Evolutionary conservation across 2,113 vertebrate species (phyloP).

Genomic region (Labeo catla): DNA sequence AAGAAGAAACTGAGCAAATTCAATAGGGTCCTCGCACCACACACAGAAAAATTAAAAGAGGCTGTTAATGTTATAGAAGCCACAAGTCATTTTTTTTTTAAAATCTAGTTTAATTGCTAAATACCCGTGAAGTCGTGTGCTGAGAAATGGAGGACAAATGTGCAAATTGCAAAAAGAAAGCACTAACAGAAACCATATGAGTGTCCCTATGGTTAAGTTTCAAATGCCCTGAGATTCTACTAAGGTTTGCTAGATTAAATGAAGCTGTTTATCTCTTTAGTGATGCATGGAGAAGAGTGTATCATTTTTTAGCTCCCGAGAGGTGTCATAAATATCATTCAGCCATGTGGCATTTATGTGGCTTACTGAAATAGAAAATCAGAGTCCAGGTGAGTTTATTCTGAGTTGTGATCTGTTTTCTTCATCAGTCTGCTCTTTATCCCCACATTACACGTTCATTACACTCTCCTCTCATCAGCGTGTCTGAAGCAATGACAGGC

Average conservation of each 20-base stretch:
- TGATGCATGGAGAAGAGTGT: neutral
- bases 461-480: slow-evolving; percentile 59
- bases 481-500: slow-evolving; percentile 58
- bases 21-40: too few species aligned
- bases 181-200: neutral
- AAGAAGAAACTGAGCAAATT: too few species aligned
- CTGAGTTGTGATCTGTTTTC: slow-evolving; percentile 29
- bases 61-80: neutral
- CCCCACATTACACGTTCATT: slow-evolving; percentile 42
- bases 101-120: neutral
- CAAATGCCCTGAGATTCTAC: neutral
- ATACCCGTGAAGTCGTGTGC: neutral
- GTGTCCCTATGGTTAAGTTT: neutral
- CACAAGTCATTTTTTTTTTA: neutral
- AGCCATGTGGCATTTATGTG: neutral
- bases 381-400: slow-evolving; percentile 45
- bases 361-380: slow-evolving; percentile 22
- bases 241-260: neutral
- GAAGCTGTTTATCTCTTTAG: neutral
- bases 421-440: slow-evolving; percentile 33
- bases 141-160: neutral
- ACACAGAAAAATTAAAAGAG: neutral
- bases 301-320: neutral
- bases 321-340: neutral
- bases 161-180: neutral